Evolutionary conservation across 2,888 invertebrate genomes (phyloP).

Genomic region (Eupithecia abbreviata): DNA sequence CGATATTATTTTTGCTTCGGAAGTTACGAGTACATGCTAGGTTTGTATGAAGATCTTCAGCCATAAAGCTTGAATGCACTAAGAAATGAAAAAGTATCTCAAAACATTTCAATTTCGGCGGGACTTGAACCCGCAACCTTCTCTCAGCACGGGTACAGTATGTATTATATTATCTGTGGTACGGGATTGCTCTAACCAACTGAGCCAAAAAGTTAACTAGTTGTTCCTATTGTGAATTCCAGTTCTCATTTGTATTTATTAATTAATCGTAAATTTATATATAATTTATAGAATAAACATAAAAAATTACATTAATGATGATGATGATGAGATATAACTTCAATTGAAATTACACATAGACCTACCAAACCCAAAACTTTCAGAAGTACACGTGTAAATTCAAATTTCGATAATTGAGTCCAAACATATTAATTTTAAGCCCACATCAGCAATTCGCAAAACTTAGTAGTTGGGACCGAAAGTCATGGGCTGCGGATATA

Average conservation of each 20-base stretch:
- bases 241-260: too few relatives aligned
- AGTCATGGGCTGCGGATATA: constrained; percentile 58
- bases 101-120: too few relatives aligned
- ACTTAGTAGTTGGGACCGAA: constrained; percentile 68
- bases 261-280: too few relatives aligned
- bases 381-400: constrained; percentile 39
- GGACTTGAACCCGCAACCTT: too few relatives aligned
- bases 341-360: constrained; percentile 7
- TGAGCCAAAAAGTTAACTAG: too few relatives aligned
- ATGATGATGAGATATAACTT: background rate
- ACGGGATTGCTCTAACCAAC: too few relatives aligned
- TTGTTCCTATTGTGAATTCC: too few relatives aligned
- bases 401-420: constrained; percentile 65
- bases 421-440: constrained; percentile 78
- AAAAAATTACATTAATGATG: background rate
- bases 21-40: background rate
- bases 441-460: constrained; percentile 71
- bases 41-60: background rate
- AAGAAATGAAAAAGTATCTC: too few relatives aligned
- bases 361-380: constrained; percentile 39
- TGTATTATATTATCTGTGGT: too few relatives aligned
- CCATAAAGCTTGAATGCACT: background rate
- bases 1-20: background rate
- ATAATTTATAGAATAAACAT: too few relatives aligned
- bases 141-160: too few relatives aligned